Conservation (phyloP, 30 jellyfish, hydroid and myxozoan genomes). For the Aurelia aurita region DNA sequence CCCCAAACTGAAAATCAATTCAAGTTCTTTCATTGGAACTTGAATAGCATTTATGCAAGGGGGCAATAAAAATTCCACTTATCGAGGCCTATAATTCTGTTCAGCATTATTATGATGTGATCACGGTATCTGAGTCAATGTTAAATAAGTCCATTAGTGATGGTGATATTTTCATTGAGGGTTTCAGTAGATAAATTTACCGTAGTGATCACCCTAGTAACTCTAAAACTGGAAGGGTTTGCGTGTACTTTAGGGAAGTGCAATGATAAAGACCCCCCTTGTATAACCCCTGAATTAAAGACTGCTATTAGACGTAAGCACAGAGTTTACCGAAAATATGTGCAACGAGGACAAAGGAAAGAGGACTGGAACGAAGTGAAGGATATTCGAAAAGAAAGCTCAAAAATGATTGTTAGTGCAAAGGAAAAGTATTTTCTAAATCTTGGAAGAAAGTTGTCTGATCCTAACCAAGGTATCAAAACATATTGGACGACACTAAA, state of each 20-base stretch:
- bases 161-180: slow-evolving; percentile 19
- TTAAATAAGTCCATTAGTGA: not conserved
- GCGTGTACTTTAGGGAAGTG: slow-evolving; percentile 37
- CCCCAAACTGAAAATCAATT: too few species aligned
- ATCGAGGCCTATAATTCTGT: too few species aligned
- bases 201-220: too few species aligned
- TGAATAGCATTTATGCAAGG: too few species aligned
- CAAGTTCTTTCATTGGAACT: too few species aligned
- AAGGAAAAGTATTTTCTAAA: slow-evolving; percentile 17
- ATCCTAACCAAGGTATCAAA: too few species aligned
- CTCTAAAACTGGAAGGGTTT: slow-evolving; percentile 51
- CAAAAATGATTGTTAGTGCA: slow-evolving; percentile 46
- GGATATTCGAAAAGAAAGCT: slow-evolving; percentile 14
- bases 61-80: too few species aligned
- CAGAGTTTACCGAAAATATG: slow-evolving; percentile 41
- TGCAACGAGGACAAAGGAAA: slow-evolving; percentile 36
- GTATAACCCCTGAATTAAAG: slow-evolving; percentile 51
- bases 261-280: slow-evolving; percentile 52
- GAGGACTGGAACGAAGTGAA: slow-evolving; percentile 59
- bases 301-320: slow-evolving; percentile 57
- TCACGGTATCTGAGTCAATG: not conserved
- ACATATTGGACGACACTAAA: too few species aligned
- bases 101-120: too few species aligned
- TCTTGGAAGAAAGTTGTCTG: slow-evolving; percentile 37
- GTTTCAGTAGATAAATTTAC: slow-evolving; percentile 24